These are phyloP conservation scores for Polyommatus iphigenia DNA, from an alignment of 2,888 invertebrate species.

Conservation along the genomic window DNA sequence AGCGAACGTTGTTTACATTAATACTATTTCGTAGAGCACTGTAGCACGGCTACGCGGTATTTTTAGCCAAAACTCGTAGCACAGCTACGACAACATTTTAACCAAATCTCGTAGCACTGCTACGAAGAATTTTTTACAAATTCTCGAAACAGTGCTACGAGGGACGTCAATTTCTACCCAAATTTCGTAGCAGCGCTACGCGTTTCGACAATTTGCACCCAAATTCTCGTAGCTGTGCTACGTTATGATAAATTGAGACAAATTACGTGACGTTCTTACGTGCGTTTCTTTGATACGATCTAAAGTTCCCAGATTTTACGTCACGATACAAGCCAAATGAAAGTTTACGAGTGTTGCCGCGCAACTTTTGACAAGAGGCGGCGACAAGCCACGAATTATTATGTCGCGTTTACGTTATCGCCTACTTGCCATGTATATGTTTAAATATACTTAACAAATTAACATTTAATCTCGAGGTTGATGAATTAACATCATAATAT, in stretches of 20 bases:
- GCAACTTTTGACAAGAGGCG: conserved; percentile 5
- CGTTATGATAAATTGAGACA: conserved; percentile 5
- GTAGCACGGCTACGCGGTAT: conserved; percentile 5
- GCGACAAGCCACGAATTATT: conserved; percentile 12
- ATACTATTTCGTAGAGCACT: conserved; percentile 1
- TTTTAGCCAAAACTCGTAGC: neutral
- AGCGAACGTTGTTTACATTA: neutral
- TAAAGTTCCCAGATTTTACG: neutral
- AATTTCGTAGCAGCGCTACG: neutral
- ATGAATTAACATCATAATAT: neutral
- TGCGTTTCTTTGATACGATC: neutral
- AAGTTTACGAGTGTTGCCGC: conserved; percentile 3
- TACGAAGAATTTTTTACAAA: neutral
- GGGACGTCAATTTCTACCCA: neutral
- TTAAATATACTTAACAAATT: neutral
- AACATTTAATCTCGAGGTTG: conserved; percentile 13
- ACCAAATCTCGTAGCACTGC: neutral
- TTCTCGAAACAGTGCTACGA: neutral
- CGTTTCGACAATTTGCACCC: neutral
- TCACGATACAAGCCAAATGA: conserved; percentile 7
- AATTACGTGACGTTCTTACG: conserved; percentile 19
- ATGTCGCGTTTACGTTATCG: conserved; percentile 10
- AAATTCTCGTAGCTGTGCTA: neutral
- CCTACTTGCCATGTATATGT: neutral
- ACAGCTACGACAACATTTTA: neutral